Percentiles rank a stretch among this genome's conserved stretches.
Evolutionary conservation across 2,113 vertebrate genomes (phyloP).

Genomic region (Chionodraco myersi): DNA sequence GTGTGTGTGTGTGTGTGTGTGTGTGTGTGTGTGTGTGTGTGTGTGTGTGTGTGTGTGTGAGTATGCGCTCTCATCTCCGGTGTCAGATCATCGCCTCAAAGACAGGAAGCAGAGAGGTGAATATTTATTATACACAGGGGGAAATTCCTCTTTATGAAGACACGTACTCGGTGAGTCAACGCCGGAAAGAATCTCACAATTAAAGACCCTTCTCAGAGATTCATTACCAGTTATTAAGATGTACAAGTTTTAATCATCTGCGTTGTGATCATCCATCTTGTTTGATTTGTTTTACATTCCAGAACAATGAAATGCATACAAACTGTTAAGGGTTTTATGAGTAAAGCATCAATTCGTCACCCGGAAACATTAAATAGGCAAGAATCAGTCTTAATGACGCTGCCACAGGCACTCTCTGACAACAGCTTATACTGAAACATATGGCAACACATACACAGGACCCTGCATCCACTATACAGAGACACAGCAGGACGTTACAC

Average conservation of each 20-base stretch:
- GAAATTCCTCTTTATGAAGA: conserved; percentile 68
- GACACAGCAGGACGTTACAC: conserved; percentile 46
- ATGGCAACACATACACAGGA: conserved; percentile 50
- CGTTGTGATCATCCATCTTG: neutral
- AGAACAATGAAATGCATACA: conserved; percentile 7
- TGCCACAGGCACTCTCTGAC: conserved; percentile 41
- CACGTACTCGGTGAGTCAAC: conserved; percentile 42
- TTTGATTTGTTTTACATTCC: conserved; percentile 4
- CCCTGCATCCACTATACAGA: conserved; percentile 19
- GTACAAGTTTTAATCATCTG: conserved; percentile 20
- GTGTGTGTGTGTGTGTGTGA: conserved; percentile 24
- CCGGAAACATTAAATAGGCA: conserved; percentile 29
- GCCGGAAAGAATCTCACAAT: conserved; percentile 34
- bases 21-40: conserved; percentile 25
- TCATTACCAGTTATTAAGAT: conserved; percentile 47
- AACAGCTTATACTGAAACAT: conserved; percentile 44
- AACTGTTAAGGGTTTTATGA: neutral
- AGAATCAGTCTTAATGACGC: conserved; percentile 32
- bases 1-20: too few relatives aligned
- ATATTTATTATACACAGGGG: conserved; percentile 74
- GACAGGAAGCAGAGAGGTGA: conserved; percentile 66
- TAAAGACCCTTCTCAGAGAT: conserved; percentile 29
- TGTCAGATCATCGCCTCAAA: conserved; percentile 70
- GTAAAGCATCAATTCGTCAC: conserved; percentile 40
- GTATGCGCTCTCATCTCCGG: conserved; percentile 61